These are phyloP conservation scores for Fulica atra DNA, from an alignment of 2,113 vertebrate species.

Conservation along the genomic window DNA sequence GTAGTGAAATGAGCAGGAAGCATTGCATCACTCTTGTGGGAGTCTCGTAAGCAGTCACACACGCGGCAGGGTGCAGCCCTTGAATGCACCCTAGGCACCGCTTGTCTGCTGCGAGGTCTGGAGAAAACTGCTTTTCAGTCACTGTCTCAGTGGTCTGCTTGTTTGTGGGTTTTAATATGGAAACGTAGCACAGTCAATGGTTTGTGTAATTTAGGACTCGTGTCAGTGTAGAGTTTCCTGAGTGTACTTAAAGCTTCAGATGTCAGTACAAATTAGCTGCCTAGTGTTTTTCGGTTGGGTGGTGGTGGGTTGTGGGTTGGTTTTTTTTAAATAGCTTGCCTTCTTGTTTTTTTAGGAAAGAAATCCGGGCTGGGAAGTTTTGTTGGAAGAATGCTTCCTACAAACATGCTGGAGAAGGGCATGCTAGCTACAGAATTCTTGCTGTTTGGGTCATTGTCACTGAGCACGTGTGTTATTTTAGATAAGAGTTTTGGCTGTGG, in stretches of 20 bases:
- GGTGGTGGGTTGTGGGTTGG: too few relatives aligned
- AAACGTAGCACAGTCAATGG: accelerated
- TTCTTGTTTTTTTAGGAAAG: neutral
- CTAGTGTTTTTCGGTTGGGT: neutral
- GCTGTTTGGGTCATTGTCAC: neutral
- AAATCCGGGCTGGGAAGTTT: neutral
- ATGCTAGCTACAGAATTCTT: neutral
- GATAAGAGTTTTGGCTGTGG: neutral
- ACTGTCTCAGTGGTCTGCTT: neutral
- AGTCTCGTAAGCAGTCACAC: neutral
- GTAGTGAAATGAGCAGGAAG: neutral
- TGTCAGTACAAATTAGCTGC: neutral
- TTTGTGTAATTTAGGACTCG: neutral
- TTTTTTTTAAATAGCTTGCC: neutral
- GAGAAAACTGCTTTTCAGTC: neutral
- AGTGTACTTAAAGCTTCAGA: neutral
- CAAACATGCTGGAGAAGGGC: neutral
- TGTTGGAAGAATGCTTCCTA: neutral
- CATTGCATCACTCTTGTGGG: accelerated
- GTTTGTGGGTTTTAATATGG: neutral
- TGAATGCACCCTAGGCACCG: neutral
- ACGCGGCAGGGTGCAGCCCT: accelerated
- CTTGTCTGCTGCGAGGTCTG: neutral
- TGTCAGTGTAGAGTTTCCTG: neutral
- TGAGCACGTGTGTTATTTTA: neutral